Evolutionary conservation across 35 echinoderm and acorn worm species (phyloP).

Genomic region (Chiridota heheva): DNA sequence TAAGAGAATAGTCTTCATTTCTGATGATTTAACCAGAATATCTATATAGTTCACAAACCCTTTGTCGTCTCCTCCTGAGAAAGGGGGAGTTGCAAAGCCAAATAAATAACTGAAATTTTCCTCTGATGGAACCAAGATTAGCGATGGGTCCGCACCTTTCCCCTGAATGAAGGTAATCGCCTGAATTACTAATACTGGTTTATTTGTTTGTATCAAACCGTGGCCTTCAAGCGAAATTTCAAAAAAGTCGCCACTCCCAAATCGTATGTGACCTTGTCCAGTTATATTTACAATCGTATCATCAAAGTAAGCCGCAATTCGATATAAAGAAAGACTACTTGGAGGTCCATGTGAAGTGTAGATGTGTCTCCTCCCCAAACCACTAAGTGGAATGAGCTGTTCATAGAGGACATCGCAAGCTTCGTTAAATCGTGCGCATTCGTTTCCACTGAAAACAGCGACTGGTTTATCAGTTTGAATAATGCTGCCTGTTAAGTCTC

Average conservation of each 20-base stretch:
- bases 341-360: slow-evolving; percentile 32
- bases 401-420: slow-evolving; percentile 50
- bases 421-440: slow-evolving; percentile 16
- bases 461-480: slow-evolving; percentile 54
- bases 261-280: neutral
- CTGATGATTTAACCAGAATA: slow-evolving; percentile 42
- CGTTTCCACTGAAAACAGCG: slow-evolving; percentile 45
- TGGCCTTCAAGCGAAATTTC: slow-evolving; percentile 20
- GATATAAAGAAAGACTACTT: slow-evolving; percentile 3
- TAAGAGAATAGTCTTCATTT: slow-evolving; percentile 11
- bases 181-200: slow-evolving; percentile 33
- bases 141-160: slow-evolving; percentile 32
- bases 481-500: slow-evolving; percentile 37
- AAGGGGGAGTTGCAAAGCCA: slow-evolving; percentile 63
- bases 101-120: slow-evolving; percentile 57
- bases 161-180: neutral
- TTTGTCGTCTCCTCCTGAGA: slow-evolving; percentile 18
- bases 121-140: slow-evolving; percentile 51
- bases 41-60: slow-evolving; percentile 60
- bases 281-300: slow-evolving; percentile 41
- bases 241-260: slow-evolving; percentile 50
- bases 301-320: slow-evolving; percentile 38
- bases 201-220: slow-evolving; percentile 33
- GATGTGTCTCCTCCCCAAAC: slow-evolving; percentile 58
- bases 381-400: slow-evolving; percentile 51